Conservation (phyloP, 1,140 invertebrate species). For the Hyphantria cunea region DNA sequence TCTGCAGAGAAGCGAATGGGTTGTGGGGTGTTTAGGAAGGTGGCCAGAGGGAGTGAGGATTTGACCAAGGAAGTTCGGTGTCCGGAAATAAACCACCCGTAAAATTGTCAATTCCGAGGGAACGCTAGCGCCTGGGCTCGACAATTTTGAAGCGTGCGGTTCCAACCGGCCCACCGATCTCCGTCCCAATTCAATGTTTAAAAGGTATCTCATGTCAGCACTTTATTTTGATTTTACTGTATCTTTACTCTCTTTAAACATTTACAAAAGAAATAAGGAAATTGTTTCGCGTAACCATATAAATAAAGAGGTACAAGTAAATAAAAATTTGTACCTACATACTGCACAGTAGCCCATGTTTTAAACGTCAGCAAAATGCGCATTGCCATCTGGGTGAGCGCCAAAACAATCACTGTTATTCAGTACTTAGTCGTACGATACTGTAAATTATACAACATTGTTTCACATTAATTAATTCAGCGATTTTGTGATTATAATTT, state of each 20-base stretch:
- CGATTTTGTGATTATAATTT: conserved; percentile 33
- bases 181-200: conserved; percentile 36
- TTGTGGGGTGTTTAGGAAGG: conserved; percentile 38
- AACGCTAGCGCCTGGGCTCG: conserved; percentile 58
- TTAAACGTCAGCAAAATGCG: conserved; percentile 57
- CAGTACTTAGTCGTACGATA: conserved; percentile 59
- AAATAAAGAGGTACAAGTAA: conserved; percentile 16
- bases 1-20: conserved; percentile 42
- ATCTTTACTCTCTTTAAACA: conserved; percentile 2
- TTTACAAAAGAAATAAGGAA: not conserved
- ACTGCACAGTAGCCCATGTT: conserved; percentile 34
- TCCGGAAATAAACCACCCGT: conserved; percentile 83
- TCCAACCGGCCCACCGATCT: conserved; percentile 32
- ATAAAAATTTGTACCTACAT: conserved; percentile 12
- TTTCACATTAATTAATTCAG: conserved; percentile 32
- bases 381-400: conserved; percentile 67
- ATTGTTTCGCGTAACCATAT: not conserved
- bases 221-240: conserved; percentile 24
- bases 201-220: conserved; percentile 39
- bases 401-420: conserved; percentile 78
- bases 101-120: conserved; percentile 85
- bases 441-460: conserved; percentile 43
- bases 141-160: conserved; percentile 60
- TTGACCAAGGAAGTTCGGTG: conserved; percentile 75
- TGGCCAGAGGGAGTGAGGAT: conserved; percentile 45